Evolutionary conservation across 64 coral and sea anemone genomes (phyloP), one percentile per base, ranked within the genome.

Genomic region (Dendrophyllia cribrosa): DNA sequence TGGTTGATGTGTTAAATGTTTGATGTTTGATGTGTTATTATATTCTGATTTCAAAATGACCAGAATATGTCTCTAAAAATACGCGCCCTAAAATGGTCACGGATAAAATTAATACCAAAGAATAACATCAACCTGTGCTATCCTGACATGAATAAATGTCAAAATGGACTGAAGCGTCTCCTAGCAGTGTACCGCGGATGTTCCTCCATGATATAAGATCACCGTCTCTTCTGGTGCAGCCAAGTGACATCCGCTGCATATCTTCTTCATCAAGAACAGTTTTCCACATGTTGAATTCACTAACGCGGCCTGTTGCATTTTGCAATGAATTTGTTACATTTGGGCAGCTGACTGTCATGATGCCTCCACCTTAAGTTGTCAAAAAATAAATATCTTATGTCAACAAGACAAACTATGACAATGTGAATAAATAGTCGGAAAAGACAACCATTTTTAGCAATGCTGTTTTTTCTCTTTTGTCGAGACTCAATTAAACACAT

Each of bases 251-350:
- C 20, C 81, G 71, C n/a, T 87, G 76, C 26, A 93, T 34, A 68
- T 93, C 91, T 48, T 87, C 71, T 44, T 78, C 72, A 48, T 79
- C 51, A 50, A 93, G 58, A 6, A 46, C 74, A 93, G 63, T 59
- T 66, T 60, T 49, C 91, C 91, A 93, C 10, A 93, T 20, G 63
- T 93, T 93, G 51, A 93, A 16, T 68, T 73, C 91, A 87, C 81
- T 86, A 16, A 87, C 13, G 23, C 69, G 65, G 10, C 83, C 83
- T 6, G 25, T 48, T 3, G 15, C 68, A 3, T 20, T 21, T 19
- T 55, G 3, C 19, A 50, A 20, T 14, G 26, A 58, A 55, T 56
- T 52, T 2, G 13, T 56, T 15, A 58, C 55, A 72, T 73, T 21
- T 1, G 71, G 7, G 14, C 68, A 45, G 12, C 22, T 58, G 34